Evolutionary conservation across 2,797 vertebrate species (phyloP).

Genomic region (Hafferia zeledoni): DNA sequence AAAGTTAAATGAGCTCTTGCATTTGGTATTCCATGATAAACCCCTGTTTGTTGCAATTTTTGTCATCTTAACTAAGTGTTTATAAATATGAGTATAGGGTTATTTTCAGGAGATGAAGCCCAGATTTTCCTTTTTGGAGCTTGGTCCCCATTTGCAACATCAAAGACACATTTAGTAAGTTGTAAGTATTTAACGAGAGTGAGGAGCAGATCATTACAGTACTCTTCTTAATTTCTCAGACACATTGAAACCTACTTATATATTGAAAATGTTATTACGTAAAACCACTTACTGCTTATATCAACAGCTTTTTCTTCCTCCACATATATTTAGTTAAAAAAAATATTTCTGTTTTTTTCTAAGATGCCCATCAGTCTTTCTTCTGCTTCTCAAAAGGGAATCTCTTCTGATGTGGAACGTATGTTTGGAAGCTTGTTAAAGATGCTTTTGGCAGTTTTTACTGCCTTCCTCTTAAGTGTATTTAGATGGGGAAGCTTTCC

Average conservation of each 20-base stretch:
- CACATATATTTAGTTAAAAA: conserved; percentile 52
- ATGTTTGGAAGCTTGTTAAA: conserved; percentile 58
- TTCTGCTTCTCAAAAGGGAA: conserved; percentile 34
- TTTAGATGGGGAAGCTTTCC: conserved; percentile 28
- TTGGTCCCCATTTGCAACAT: not conserved
- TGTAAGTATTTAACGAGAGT: not conserved
- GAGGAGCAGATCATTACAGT: not conserved
- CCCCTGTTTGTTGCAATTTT: not conserved
- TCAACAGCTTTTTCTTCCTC: conserved; percentile 20
- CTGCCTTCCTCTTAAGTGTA: conserved; percentile 1
- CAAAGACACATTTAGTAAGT: not conserved
- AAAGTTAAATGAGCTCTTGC: not conserved
- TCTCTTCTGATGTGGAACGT: conserved; percentile 55
- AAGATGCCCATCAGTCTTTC: not conserved
- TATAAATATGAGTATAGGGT: not conserved
- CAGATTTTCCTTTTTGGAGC: not conserved
- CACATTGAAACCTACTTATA: conserved; percentile 2
- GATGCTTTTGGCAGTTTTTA: conserved; percentile 16
- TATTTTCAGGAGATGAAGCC: conserved; percentile 28
- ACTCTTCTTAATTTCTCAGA: conserved; percentile 5
- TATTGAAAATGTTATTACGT: conserved; percentile 25
- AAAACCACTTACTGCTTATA: not conserved
- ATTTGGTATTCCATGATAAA: not conserved
- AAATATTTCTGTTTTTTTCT: conserved; percentile 12
- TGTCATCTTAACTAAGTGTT: conserved; percentile 2